phyloP scores from a whole-genome alignment of 2,888 invertebrate species.

The Trisateles emortualis region DNA sequence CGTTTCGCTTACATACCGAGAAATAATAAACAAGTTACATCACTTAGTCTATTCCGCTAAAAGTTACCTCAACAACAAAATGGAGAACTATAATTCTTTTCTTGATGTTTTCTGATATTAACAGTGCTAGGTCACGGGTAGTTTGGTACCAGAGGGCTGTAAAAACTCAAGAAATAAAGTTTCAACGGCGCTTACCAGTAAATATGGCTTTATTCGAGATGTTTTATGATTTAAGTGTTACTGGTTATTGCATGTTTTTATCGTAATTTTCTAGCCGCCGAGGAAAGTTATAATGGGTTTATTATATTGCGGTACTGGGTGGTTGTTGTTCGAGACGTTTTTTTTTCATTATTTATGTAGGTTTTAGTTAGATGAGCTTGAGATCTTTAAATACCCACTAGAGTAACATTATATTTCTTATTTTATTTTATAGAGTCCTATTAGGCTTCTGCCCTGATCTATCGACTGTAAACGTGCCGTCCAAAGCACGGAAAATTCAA shows the following conservation, averaged over 20 bases:
- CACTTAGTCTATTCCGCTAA: background rate
- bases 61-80: conserved; percentile 12
- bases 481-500: no score
- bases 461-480: no score
- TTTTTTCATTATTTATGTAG: background rate
- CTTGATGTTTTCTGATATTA: conserved; percentile 40
- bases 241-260: conserved; percentile 1
- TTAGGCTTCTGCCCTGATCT: no score
- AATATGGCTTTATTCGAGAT: conserved; percentile 17
- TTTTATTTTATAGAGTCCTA: no score
- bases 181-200: conserved; percentile 23
- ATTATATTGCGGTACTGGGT: background rate
- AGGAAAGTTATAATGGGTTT: background rate
- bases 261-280: background rate
- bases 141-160: conserved; percentile 30
- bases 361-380: no score
- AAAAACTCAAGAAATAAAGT: conserved; percentile 35
- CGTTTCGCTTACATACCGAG: background rate
- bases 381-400: no score
- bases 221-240: conserved; percentile 16
- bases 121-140: conserved; percentile 37
- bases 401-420: no score
- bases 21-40: conserved; percentile 3
- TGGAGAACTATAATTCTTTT: conserved; percentile 33
- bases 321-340: background rate